Evolutionary conservation across 2,113 vertebrate species (phyloP).

Genomic region (Corythaeola cristata): DNA sequence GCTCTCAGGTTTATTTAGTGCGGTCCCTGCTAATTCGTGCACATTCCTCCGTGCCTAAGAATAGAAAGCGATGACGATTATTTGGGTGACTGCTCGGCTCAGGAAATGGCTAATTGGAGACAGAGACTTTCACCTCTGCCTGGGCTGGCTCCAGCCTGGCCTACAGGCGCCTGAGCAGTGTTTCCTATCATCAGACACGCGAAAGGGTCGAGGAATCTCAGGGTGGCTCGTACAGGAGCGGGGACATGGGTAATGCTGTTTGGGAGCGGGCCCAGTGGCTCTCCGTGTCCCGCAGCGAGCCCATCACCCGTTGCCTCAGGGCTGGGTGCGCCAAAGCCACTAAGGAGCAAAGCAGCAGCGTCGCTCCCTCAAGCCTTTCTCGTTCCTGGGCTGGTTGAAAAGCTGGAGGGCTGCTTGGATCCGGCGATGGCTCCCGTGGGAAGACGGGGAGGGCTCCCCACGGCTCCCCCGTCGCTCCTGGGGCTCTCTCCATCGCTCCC

Average conservation of each 20-base stretch:
- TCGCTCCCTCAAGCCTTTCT: neutral
- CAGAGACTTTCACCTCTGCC: slow-evolving; percentile 42
- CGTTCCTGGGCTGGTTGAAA: neutral
- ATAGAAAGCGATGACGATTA: neutral
- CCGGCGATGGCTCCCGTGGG: neutral
- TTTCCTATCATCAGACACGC: neutral
- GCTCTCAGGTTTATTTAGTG: slow-evolving; percentile 17
- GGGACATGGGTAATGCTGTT: neutral
- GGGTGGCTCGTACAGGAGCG: accelerated
- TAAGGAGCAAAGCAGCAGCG: neutral
- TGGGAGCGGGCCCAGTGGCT: neutral
- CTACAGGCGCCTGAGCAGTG: neutral
- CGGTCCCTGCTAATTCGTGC: neutral
- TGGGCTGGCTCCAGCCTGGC: neutral
- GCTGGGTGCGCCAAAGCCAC: neutral
- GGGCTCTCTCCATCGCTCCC: neutral
- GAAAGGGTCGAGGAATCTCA: neutral
- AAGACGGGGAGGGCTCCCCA: accelerated
- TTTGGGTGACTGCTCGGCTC: slow-evolving; percentile 39
- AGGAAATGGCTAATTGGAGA: slow-evolving; percentile 47
- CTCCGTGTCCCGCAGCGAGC: neutral
- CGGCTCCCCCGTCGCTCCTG: too few relatives aligned
- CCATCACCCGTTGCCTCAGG: accelerated
- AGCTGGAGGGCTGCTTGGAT: neutral
- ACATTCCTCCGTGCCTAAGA: neutral